Evolutionary conservation across 2,797 vertebrate genomes (phyloP), one percentile per base, ranked within the genome.

Genomic region (Morus bassanus): DNA sequence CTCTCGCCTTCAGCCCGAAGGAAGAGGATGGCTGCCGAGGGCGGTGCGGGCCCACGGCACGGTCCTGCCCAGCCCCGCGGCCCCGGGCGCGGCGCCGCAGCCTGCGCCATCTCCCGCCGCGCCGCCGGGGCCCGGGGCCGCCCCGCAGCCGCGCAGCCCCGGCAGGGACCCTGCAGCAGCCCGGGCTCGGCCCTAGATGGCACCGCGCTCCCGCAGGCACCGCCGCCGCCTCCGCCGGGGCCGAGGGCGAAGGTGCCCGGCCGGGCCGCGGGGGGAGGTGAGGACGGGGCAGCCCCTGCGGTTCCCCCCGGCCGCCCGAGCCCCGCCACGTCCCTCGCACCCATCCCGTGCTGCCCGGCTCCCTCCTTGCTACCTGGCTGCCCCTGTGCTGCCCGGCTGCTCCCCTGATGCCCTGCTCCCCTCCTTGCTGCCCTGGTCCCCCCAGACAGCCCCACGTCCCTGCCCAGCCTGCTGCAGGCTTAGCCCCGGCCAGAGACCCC

Each of bases 401-500:
- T 21, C n/a, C 53, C n/a, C 1, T 3, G 23, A 65, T 18, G 59
- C 7, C 39, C 33, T 21, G 2, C 25, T 15, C 17, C 24, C 46
- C 35, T 23, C 64, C 27, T 5, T 13, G 27, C 48, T 63, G 27
- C n/a, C 39, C 39, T 4, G 16, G 33, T 37, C 8, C 17, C 39
- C 46, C 24, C 0, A 11, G 8, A 28, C 67, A 53, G 45, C 50
- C 6, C 60, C 54, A 0, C 2, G 4, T 11, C 78, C 56, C 10
- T 57, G 63, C 35, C 43, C 82, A 11, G 37, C 13, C 21, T 13
- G 15, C 54, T 10, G 0, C 17, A 11, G 57, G 65, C 54, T 82
- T n/a, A 23, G 67, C 18, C 35, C 59, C 2, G 0, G 2, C 15
- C 10, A 0, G 15, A 63, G 28, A 8, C 3, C 23, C n/a, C 0